These are phyloP conservation scores for Engystomops pustulosus DNA, from an alignment of 2,113 vertebrate species.

Conservation along the genomic window DNA sequence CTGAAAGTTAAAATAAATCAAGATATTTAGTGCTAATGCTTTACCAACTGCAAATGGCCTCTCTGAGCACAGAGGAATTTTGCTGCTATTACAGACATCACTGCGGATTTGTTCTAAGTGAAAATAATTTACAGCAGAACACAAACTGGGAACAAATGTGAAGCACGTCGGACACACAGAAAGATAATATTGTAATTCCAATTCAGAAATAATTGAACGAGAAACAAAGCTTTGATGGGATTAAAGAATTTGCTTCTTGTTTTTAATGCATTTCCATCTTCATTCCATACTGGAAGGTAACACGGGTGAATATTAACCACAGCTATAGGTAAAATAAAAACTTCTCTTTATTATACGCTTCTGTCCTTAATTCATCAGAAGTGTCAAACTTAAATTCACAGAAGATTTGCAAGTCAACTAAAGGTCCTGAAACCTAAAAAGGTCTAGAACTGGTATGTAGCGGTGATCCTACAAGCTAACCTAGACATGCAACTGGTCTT, in stretches of 20 bases:
- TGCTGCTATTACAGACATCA: slow-evolving; percentile 18
- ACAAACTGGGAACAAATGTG: background rate
- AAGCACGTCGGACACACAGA: background rate
- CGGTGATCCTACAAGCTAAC: too few relatives aligned
- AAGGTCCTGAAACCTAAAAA: too few relatives aligned
- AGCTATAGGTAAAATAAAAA: background rate
- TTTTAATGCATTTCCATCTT: too few relatives aligned
- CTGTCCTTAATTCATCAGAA: too few relatives aligned
- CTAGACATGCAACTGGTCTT: too few relatives aligned
- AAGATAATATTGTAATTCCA: background rate
- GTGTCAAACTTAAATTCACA: too few relatives aligned
- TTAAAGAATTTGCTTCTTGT: background rate
- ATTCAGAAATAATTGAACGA: background rate
- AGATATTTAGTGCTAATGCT: slow-evolving; percentile 35
- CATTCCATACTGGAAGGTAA: too few relatives aligned
- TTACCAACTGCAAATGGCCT: slow-evolving; percentile 27
- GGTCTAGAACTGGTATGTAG: too few relatives aligned
- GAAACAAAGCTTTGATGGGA: background rate
- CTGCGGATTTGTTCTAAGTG: slow-evolving; percentile 10
- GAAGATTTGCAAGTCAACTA: too few relatives aligned
- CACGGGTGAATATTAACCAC: too few relatives aligned
- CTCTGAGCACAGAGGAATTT: slow-evolving; percentile 10
- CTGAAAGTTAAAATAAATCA: slow-evolving; percentile 49
- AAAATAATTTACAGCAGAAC: slow-evolving; percentile 18
- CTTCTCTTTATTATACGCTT: too few relatives aligned